Conservation (phyloP, 2,888 invertebrate species). For the Phalera bucephala region DNA sequence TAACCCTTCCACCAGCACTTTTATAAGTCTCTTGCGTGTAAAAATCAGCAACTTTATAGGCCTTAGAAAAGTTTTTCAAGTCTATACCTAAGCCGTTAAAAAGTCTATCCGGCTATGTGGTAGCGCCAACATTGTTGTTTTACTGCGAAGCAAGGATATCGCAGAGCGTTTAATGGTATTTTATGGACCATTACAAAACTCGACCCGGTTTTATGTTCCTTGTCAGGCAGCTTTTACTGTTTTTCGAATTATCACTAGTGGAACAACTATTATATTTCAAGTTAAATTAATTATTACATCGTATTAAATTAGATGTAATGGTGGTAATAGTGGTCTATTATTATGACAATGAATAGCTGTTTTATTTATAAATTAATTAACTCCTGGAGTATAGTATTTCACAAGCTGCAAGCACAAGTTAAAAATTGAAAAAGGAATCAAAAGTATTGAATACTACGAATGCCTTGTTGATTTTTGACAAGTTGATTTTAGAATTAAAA, state of each 20-base stretch:
- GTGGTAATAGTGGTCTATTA: too few relatives aligned
- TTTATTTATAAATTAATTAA: too few relatives aligned
- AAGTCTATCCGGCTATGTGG: background rate
- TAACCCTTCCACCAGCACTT: too few relatives aligned
- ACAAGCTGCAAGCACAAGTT: too few relatives aligned
- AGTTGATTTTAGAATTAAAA: too few relatives aligned
- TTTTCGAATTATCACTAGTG: conserved; percentile 51
- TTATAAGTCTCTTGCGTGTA: too few relatives aligned
- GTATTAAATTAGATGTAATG: too few relatives aligned
- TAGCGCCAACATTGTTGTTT: conserved; percentile 61
- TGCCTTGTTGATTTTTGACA: too few relatives aligned
- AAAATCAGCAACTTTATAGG: conserved; percentile 1
- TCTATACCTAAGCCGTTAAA: background rate
- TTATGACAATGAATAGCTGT: too few relatives aligned
- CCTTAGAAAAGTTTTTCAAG: background rate
- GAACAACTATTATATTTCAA: background rate
- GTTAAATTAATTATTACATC: background rate
- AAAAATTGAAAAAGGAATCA: too few relatives aligned
- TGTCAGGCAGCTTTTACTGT: conserved; percentile 51
- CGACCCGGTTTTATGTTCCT: conserved; percentile 54
- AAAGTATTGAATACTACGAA: too few relatives aligned
- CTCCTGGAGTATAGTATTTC: too few relatives aligned
- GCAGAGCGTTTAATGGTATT: conserved; percentile 67
- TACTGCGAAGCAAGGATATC: conserved; percentile 54
- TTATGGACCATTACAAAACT: conserved; percentile 66